These are phyloP conservation scores for Lasius fuliginosus DNA, from an alignment of 2,888 invertebrate species.

Conservation along the genomic window DNA sequence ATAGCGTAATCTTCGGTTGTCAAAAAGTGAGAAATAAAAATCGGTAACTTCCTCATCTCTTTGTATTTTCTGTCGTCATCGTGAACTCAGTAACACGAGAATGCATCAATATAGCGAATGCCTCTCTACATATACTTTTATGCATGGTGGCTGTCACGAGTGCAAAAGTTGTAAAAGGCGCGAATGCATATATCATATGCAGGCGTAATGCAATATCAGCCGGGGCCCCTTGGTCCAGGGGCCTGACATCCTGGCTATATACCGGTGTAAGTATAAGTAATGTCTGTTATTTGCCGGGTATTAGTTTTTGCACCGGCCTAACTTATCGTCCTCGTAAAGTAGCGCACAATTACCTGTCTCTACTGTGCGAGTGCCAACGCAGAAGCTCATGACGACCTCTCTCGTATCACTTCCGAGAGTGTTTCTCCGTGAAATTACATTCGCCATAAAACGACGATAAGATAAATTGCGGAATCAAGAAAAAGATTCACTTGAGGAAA, in stretches of 20 bases:
- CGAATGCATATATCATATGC: conserved; percentile 81
- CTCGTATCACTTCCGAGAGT: conserved; percentile 68
- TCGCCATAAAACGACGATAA: conserved; percentile 71
- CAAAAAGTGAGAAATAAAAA: not conserved
- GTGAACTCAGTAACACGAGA: conserved; percentile 26
- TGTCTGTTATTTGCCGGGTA: conserved; percentile 82
- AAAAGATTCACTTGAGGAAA: conserved; percentile 49
- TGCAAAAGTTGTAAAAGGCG: conserved; percentile 76
- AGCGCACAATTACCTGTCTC: conserved; percentile 80
- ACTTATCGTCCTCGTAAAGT: conserved; percentile 82
- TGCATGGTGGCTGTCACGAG: conserved; percentile 58
- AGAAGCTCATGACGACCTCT: conserved; percentile 59
- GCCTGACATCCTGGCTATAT: conserved; percentile 64
- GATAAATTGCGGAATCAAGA: conserved; percentile 63
- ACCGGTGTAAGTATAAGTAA: conserved; percentile 80
- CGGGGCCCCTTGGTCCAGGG: conserved; percentile 70
- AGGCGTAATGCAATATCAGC: conserved; percentile 80
- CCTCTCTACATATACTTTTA: not conserved
- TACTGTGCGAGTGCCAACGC: conserved; percentile 66
- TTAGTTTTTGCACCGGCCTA: conserved; percentile 81
- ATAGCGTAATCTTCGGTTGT: not conserved
- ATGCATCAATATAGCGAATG: conserved; percentile 32
- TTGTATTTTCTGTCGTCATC: conserved; percentile 21
- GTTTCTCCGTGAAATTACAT: conserved; percentile 71
- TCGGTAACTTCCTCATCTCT: not conserved